These are phyloP conservation scores for Athalia rosae DNA, from an alignment of 2,888 invertebrate genomes.

Conservation along the genomic window DNA sequence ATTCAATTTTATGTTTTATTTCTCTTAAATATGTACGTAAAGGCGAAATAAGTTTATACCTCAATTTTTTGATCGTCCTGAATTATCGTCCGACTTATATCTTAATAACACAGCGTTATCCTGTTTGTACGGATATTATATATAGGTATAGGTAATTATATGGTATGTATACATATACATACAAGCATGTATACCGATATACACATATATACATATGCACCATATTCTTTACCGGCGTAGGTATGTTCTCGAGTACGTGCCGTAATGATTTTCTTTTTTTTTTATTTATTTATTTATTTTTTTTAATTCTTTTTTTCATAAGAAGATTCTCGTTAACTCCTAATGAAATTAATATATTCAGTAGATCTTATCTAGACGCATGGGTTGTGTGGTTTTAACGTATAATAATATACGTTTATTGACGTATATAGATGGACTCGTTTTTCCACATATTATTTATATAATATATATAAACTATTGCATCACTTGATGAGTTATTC, in stretches of 20 bases:
- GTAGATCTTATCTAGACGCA: too few species aligned
- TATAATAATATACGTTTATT: too few species aligned
- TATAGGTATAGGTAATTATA: slow-evolving; percentile 13
- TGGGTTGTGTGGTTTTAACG: too few species aligned
- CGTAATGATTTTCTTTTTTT: not conserved
- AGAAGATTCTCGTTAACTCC: not conserved
- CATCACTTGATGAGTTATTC: not conserved
- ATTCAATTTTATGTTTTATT: slow-evolving; percentile 7
- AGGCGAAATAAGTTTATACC: slow-evolving; percentile 41
- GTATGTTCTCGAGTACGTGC: not conserved
- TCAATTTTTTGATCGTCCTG: slow-evolving; percentile 39
- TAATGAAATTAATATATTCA: not conserved
- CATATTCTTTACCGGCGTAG: not conserved
- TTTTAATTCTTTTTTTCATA: not conserved
- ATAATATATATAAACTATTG: not conserved
- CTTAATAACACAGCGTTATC: slow-evolving; percentile 42
- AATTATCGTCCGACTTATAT: slow-evolving; percentile 36
- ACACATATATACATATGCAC: not conserved
- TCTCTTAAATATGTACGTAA: slow-evolving; percentile 32
- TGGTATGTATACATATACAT: too few species aligned
- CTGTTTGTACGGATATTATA: slow-evolving; percentile 20
- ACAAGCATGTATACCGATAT: not conserved
- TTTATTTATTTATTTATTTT: too few species aligned
- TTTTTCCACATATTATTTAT: too few species aligned
- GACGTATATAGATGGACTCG: too few species aligned